Base-by-base conservation (phyloP, 1,140 invertebrate genomes). In the Drosophila albomicans region DNA sequence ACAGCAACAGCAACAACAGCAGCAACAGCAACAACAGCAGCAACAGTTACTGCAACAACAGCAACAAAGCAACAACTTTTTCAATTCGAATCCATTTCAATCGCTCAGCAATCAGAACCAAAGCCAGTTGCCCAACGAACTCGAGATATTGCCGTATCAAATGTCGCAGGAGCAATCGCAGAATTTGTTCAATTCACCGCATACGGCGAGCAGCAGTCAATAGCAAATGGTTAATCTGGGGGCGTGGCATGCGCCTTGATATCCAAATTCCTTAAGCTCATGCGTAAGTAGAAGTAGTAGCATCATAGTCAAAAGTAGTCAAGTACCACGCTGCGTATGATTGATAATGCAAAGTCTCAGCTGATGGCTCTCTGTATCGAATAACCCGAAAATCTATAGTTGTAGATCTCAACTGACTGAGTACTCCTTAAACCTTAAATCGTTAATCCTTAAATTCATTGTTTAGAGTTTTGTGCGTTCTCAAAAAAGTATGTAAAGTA, bases 321-420 rank as follows among this genome's bases (percentile, higher is more conserved):
- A 59, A 45, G 45, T 8, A 10, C 13, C 6, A 38, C 10, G 5
- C 8, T 35, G 3, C 11, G 6, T 25, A 6, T 46, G 20, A 25
- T 25, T 25, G 20, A 25, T 43, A 59, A 48, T 45, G 58, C 20
- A 11, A 59, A 73, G 71, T 63, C 74, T 73, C 62, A 61, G 70
- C 66, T 72, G 54, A 61, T 72, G 78, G 82, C 82, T 79, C 82
- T 82, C 79, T 87, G 48, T 64, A 70, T 67, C 54, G 57, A 71
- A 67, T 66, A 57, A 51, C 49, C 52, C 52, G 20, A 16, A 65
- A 49, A 56, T 62, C 13, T 2, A 72, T 82, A 82, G 84, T 87
- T 87, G 84, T 87, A 88, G 80, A 87, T 87, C 84, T 87, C 84
- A 88, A 88, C 84, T 88, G 82, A 87, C 82, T 88, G 80, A 82